These are phyloP conservation scores for Clusia tigrina DNA, from an alignment of 2,888 invertebrate species.

Conservation along the genomic window DNA sequence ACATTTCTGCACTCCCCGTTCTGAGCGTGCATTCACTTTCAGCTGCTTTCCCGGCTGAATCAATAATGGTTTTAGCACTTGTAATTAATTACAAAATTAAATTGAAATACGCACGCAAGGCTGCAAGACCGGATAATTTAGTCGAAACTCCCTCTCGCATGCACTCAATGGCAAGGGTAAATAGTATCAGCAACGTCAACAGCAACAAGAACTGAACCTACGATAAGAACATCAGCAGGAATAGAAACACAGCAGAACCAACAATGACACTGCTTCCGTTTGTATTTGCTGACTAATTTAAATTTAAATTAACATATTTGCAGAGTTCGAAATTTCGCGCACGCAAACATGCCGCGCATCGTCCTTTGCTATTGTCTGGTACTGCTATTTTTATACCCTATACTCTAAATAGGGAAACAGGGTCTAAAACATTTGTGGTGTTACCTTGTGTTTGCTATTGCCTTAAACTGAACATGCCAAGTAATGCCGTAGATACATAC, in stretches of 20 bases:
- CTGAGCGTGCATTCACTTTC: background rate
- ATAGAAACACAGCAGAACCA: no score
- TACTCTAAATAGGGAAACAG: no score
- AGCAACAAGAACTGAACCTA: background rate
- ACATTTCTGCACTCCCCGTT: no score
- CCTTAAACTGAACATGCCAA: no score
- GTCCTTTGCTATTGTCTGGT: background rate
- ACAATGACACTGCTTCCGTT: background rate
- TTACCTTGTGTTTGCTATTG: background rate
- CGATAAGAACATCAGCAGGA: background rate
- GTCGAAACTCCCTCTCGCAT: background rate
- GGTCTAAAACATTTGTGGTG: no score
- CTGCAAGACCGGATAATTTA: conserved; percentile 9
- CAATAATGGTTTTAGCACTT: conserved; percentile 16
- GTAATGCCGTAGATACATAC: no score
- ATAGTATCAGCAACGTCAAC: background rate
- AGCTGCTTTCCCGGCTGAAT: background rate
- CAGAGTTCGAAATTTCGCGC: background rate
- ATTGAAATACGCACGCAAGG: conserved; percentile 44
- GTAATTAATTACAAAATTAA: conserved; percentile 51
- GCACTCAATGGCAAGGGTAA: no score
- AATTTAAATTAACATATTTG: conserved; percentile 1
- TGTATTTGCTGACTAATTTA: conserved; percentile 4
- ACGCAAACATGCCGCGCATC: background rate
- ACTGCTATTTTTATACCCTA: no score